A percentile compares a stretch with the other conserved stretches of the same genome.
phyloP scores from a whole-genome alignment of 1,140 invertebrate genomes.

The Drosophila mauritiana region DNA sequence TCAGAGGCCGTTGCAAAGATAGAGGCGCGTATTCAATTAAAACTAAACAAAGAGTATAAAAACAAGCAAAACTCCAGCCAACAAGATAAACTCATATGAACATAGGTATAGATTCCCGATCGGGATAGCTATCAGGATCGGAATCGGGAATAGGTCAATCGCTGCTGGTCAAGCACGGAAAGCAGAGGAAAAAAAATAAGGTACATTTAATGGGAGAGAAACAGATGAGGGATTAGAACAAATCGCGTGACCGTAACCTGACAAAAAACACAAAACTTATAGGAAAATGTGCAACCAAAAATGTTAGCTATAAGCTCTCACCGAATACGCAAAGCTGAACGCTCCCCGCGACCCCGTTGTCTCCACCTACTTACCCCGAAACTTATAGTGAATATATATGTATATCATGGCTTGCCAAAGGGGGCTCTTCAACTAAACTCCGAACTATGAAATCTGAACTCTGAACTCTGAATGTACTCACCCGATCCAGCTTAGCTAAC shows the following conservation, averaged over 20 bases:
- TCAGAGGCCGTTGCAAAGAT: slow-evolving; percentile 30
- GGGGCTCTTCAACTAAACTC: slow-evolving; percentile 21
- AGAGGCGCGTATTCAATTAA: slow-evolving; percentile 47
- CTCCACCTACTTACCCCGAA: slow-evolving; percentile 20
- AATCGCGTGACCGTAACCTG: slow-evolving; percentile 71
- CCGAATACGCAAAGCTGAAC: slow-evolving; percentile 50
- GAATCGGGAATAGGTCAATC: slow-evolving; percentile 15
- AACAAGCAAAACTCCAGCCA: slow-evolving; percentile 65
- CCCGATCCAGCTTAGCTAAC: slow-evolving; percentile 40
- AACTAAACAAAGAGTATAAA: slow-evolving; percentile 18
- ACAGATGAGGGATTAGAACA: slow-evolving; percentile 39
- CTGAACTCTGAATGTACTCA: slow-evolving; percentile 37
- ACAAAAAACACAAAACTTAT: slow-evolving; percentile 48
- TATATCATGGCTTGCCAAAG: slow-evolving; percentile 36
- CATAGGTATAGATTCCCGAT: slow-evolving; percentile 21
- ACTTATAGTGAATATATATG: slow-evolving; percentile 8
- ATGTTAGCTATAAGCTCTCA: slow-evolving; percentile 68
- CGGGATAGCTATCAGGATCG: slow-evolving; percentile 1
- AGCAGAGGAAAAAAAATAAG: slow-evolving; percentile 25
- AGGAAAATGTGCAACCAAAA: slow-evolving; percentile 45
- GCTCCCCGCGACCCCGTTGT: slow-evolving; percentile 18
- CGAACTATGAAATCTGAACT: slow-evolving; percentile 2
- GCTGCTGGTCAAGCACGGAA: slow-evolving; percentile 41
- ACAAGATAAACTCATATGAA: slow-evolving; percentile 49
- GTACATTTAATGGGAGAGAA: slow-evolving; percentile 19